Evolutionary conservation across 2,113 vertebrate species (phyloP).

Genomic region (Piprites chloris): DNA sequence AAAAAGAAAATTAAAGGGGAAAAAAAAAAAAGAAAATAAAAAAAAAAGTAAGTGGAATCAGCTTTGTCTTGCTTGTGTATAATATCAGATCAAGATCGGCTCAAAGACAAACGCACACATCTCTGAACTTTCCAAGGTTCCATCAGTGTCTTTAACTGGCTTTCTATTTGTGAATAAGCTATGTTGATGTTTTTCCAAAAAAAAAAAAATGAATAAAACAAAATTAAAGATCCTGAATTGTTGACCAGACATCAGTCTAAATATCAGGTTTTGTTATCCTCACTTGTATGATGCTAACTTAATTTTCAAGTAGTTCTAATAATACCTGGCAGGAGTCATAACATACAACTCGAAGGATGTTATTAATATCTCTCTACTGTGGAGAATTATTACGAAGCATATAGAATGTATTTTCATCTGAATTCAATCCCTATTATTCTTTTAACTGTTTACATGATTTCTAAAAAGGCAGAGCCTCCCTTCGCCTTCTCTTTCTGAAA

Average conservation of each 20-base stretch:
- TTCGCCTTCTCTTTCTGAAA: background rate
- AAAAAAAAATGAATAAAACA: background rate
- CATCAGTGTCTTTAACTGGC: background rate
- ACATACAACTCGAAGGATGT: background rate
- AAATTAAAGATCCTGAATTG: background rate
- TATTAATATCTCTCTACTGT: background rate
- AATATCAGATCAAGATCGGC: background rate
- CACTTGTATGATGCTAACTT: background rate
- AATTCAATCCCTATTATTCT: background rate
- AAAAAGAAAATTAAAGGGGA: background rate
- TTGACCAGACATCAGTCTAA: background rate
- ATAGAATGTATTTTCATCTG: background rate
- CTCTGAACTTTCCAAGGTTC: background rate
- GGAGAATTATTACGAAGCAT: background rate
- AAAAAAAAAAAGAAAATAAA: too few species aligned
- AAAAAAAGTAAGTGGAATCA: background rate
- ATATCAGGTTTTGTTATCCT: background rate
- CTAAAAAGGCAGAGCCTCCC: background rate
- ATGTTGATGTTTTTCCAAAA: background rate
- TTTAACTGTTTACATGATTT: background rate
- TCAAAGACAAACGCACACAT: background rate
- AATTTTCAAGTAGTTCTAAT: slow-evolving; percentile 17
- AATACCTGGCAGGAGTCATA: background rate
- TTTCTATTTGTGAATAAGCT: background rate
- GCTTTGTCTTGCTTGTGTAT: background rate